Conservation (phyloP, 2,888 invertebrate species). For the Ptycholaimellus sp. region DNA sequence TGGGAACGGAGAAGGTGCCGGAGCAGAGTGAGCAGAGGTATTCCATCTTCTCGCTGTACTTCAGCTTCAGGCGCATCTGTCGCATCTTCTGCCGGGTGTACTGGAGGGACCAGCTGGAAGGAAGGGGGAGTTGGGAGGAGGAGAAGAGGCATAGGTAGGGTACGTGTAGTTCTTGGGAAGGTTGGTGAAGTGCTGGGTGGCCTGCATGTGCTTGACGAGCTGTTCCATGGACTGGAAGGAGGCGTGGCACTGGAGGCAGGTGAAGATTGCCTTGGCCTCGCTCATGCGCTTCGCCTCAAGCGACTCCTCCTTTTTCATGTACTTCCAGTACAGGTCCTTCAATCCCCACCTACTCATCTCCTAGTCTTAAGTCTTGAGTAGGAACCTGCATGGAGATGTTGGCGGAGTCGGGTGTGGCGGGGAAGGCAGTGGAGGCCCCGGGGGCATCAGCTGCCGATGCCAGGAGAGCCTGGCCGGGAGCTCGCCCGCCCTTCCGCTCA, state of each 20-base stretch:
- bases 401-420: background rate
- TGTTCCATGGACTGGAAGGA: constrained; percentile 8
- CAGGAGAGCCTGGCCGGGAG: background rate
- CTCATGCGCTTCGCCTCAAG: constrained; percentile 7
- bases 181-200: constrained; percentile 7
- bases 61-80: constrained; percentile 8
- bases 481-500: background rate
- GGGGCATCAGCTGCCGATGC: background rate
- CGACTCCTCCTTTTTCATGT: background rate
- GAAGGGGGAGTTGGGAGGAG: background rate
- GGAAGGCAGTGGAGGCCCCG: background rate
- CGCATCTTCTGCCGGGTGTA: constrained; percentile 9
- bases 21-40: constrained; percentile 8
- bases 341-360: no score
- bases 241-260: constrained; percentile 7
- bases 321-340: background rate
- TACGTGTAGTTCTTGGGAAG: constrained; percentile 9
- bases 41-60: constrained; percentile 8
- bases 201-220: constrained; percentile 8
- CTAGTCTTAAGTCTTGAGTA: no score
- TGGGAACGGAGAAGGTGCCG: constrained; percentile 5
- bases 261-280: constrained; percentile 8
- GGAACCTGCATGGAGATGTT: background rate
- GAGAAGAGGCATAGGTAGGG: background rate
- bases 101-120: constrained; percentile 9